Base-by-base conservation (phyloP, 2,113 vertebrate species). In the Myiozetetes cayanensis region DNA sequence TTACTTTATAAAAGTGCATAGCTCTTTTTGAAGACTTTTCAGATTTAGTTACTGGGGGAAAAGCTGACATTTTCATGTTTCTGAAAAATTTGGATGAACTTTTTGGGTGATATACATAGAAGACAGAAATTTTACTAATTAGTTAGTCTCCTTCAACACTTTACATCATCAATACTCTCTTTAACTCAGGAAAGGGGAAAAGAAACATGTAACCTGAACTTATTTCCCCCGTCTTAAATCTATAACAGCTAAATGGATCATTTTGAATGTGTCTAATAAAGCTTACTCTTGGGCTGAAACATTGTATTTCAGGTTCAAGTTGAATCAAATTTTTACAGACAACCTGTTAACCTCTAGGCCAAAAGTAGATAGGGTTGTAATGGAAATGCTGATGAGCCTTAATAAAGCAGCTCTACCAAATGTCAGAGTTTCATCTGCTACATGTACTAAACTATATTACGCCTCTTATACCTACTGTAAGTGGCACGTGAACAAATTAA, bases 351-450 rank as follows among this genome's bases (percentile, higher is more conserved):
- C 53, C 72, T 91, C 63, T 86, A 62, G 44, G 59, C 62, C 55
- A 63, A 65, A 85, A 72, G 35, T 53, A 68, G 75, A 77, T 85
- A 49, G 19, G 30, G 8, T 85, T 94, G n/a, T 94, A 93, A 88
- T 81, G 67, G 73, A 94, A 94, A 86, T 86, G 77, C 44, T 94
- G 71, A 77, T 91, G 58, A 95, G 27, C 66, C 11, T 82, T 91
- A 86, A 84, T 93, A 86, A 91, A 94, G 27, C 28, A 74, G n/a
- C 39, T 66, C 27, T 74, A 43, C 47, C 56, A 80, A 73, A 70
- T 56, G 58, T 67, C 66, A 71, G 22, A 71, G 22, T 85, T 95
- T 89, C 59, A 94, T 41, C 43, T 61, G 13, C 22, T 49, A 27
- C 63, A 7, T 43, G 41, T 66, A 25, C 37, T 81, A 30, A 12